Evolutionary conservation across 2,113 vertebrate species (phyloP).

Genomic region (Helogale parvula): DNA sequence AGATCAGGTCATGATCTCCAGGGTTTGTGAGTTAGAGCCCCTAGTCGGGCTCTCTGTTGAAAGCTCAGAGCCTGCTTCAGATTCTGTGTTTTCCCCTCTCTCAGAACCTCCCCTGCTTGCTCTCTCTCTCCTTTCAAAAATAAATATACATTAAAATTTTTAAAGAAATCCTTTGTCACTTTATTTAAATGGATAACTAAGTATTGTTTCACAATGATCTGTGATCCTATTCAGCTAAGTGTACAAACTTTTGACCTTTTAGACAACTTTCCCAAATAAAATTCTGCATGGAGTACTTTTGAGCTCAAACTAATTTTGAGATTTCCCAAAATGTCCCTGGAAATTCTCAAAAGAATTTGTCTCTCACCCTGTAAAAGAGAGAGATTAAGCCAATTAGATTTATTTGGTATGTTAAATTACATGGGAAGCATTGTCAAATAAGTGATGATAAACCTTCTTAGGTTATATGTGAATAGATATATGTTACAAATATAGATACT

Average conservation of each 20-base stretch:
- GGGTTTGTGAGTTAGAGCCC: too few relatives aligned
- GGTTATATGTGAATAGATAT: neutral
- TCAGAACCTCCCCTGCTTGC: too few relatives aligned
- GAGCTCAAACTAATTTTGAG: neutral
- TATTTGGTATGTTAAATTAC: neutral
- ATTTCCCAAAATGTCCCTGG: neutral
- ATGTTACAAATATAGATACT: neutral
- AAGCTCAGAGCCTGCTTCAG: too few relatives aligned
- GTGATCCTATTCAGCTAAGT: neutral
- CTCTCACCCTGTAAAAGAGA: neutral
- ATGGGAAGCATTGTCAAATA: neutral
- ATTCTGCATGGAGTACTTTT: neutral
- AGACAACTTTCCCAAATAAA: neutral
- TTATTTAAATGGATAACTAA: neutral
- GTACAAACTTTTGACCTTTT: neutral
- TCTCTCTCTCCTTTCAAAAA: too few relatives aligned
- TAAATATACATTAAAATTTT: too few relatives aligned
- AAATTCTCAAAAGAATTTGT: neutral
- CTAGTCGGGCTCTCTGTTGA: too few relatives aligned
- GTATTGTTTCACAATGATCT: neutral
- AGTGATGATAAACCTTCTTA: too few relatives aligned
- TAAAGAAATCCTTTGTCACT: neutral
- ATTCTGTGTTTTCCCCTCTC: too few relatives aligned
- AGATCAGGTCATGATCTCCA: too few relatives aligned
- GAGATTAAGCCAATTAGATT: neutral